Evolutionary conservation across 2,888 invertebrate species (phyloP).

Genomic region (Dryadula phaetusa): DNA sequence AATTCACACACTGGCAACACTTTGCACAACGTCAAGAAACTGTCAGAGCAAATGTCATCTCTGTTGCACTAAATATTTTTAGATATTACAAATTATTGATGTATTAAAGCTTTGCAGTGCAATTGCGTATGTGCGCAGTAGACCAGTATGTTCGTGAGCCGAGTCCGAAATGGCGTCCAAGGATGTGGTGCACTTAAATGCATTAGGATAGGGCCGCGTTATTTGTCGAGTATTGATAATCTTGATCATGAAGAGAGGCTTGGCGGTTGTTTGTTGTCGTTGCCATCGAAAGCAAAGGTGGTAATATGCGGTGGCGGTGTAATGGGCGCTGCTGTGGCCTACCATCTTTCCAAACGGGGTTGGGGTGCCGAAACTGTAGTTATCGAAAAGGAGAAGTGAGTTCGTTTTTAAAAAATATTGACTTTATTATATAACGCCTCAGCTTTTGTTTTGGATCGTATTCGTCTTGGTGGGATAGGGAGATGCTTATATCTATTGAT

Average conservation of each 20-base stretch:
- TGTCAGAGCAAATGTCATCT: slow-evolving; percentile 41
- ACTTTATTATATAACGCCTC: slow-evolving; percentile 37
- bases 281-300: slow-evolving; percentile 86
- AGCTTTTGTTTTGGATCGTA: slow-evolving; percentile 11
- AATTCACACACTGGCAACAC: slow-evolving; percentile 24
- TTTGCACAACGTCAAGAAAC: slow-evolving; percentile 11
- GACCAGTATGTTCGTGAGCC: slow-evolving; percentile 55
- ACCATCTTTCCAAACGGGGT: slow-evolving; percentile 92
- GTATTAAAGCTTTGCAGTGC: slow-evolving; percentile 46
- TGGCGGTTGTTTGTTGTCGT: slow-evolving; percentile 62
- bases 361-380: slow-evolving; percentile 93
- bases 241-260: slow-evolving; percentile 67
- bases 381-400: slow-evolving; percentile 93
- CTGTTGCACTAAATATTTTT: slow-evolving; percentile 50
- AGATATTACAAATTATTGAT: slow-evolving; percentile 49
- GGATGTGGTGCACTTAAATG: slow-evolving; percentile 47
- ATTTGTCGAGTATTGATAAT: slow-evolving; percentile 60
- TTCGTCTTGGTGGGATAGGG: neutral
- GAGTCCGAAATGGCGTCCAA: slow-evolving; percentile 51
- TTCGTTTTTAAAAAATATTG: slow-evolving; percentile 1
- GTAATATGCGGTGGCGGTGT: slow-evolving; percentile 97
- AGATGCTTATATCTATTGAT: slow-evolving; percentile 11
- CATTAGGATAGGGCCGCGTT: slow-evolving; percentile 50
- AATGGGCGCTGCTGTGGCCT: slow-evolving; percentile 96
- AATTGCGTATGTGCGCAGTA: slow-evolving; percentile 51